phyloP scores from a whole-genome alignment of 2,888 invertebrate species.

The Synergus japonicus region DNA sequence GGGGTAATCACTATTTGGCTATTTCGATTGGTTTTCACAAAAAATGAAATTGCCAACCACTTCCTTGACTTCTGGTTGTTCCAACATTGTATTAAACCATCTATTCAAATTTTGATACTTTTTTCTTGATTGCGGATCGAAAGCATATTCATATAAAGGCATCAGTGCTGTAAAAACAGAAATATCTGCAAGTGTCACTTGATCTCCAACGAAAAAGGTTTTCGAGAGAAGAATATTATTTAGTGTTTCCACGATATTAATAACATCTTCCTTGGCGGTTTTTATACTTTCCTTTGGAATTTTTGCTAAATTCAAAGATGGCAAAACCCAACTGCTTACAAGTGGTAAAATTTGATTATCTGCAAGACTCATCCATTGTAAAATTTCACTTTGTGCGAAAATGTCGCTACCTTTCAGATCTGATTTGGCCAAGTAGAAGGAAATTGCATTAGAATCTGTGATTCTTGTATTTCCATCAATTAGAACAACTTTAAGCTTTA shows the following conservation, averaged over 20 bases:
- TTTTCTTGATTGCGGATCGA: conserved; percentile 64
- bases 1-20: neutral
- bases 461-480: conserved; percentile 62
- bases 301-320: conserved; percentile 52
- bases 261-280: conserved; percentile 65
- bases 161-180: conserved; percentile 70
- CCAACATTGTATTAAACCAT: conserved; percentile 76
- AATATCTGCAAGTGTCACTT: conserved; percentile 77
- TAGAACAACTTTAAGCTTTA: conserved; percentile 54
- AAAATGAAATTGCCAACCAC: conserved; percentile 57
- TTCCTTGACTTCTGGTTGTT: conserved; percentile 70
- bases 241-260: conserved; percentile 64
- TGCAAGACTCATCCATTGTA: conserved; percentile 76
- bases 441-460: conserved; percentile 71
- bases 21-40: neutral
- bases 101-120: conserved; percentile 72
- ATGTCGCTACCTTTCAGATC: conserved; percentile 66
- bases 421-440: conserved; percentile 70
- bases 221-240: conserved; percentile 69
- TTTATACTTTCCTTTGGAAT: conserved; percentile 46
- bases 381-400: conserved; percentile 69
- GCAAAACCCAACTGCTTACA: conserved; percentile 66
- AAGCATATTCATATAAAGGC: conserved; percentile 71
- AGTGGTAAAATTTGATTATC: conserved; percentile 74
- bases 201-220: conserved; percentile 76